phyloP scores from a whole-genome alignment of 2,888 invertebrate species.

The Campoplex nolae region DNA sequence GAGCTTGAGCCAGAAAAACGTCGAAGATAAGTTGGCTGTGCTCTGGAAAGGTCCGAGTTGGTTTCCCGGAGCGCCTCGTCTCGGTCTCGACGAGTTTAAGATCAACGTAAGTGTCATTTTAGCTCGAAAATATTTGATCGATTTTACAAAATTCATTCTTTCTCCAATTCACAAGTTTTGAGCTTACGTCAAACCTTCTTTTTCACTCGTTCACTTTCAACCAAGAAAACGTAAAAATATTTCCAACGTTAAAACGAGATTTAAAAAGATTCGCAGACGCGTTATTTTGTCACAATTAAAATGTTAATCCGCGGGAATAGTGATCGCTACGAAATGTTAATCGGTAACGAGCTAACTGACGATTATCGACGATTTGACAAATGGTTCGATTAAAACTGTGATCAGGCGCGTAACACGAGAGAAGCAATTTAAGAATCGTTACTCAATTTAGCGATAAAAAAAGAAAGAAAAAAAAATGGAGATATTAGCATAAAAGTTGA shows the following conservation, averaged over 20 bases:
- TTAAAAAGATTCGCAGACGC: background rate
- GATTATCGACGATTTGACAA: conserved; percentile 8
- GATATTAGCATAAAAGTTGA: background rate
- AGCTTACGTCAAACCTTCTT: no score
- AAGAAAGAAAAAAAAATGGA: no score
- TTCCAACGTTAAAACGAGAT: no score
- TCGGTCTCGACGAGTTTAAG: conserved; percentile 91
- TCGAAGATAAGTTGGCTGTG: conserved; percentile 89
- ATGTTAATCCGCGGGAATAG: background rate
- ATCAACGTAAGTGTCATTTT: conserved; percentile 88
- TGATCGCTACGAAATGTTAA: background rate
- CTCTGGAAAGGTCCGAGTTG: conserved; percentile 95
- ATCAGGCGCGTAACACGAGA: background rate
- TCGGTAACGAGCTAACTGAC: background rate
- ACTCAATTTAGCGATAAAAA: background rate
- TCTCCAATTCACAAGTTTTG: no score
- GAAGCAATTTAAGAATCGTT: conserved; percentile 22
- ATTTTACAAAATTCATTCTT: no score
- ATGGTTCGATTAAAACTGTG: background rate
- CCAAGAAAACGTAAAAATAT: no score
- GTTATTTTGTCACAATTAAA: background rate
- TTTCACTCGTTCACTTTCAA: no score
- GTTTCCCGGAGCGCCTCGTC: conserved; percentile 91
- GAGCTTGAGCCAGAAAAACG: conserved; percentile 86
- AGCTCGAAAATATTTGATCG: background rate